A percentile compares a stretch with the other conserved stretches of the same genome.
phyloP scores from a whole-genome alignment of 1,140 invertebrate genomes.

The Dinoponera quadriceps region DNA sequence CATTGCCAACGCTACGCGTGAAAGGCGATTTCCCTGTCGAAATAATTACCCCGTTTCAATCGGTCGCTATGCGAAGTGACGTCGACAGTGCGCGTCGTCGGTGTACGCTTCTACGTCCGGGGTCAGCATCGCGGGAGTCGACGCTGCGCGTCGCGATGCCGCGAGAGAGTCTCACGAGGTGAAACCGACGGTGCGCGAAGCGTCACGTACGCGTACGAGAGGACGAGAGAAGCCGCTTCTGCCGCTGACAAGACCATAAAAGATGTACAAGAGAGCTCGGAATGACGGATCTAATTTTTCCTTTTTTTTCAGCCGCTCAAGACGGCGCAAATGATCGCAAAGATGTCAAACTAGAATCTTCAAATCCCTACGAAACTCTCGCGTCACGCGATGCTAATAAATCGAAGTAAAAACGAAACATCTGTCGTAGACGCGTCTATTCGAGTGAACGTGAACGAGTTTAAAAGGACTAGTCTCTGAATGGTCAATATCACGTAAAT shows the following conservation, averaged over 20 bases:
- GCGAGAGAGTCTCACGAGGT: constrained; percentile 27
- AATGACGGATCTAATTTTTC: neutral
- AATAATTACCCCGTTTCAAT: constrained; percentile 3
- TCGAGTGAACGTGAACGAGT: neutral
- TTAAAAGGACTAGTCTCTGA: neutral
- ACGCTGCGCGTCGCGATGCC: neutral
- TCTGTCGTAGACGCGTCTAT: neutral
- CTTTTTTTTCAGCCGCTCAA: neutral
- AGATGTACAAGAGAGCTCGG: neutral
- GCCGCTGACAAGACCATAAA: neutral
- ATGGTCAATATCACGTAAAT: no score
- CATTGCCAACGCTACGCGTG: neutral
- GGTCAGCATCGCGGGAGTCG: constrained; percentile 38
- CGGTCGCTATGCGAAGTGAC: neutral
- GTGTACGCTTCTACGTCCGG: neutral
- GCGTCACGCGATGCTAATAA: neutral
- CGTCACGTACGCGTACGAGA: constrained; percentile 39
- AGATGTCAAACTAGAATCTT: no score
- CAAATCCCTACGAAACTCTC: neutral
- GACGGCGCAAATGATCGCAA: no score
- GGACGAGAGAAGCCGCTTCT: constrained; percentile 2
- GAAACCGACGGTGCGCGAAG: constrained; percentile 48
- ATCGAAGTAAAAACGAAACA: neutral
- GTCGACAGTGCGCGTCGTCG: neutral
- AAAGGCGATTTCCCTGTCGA: neutral